A percentile compares a stretch with the other conserved stretches of the same genome.
Conservation (phyloP, 2,113 vertebrate species). For the Acanthochromis polyacanthus region DNA sequence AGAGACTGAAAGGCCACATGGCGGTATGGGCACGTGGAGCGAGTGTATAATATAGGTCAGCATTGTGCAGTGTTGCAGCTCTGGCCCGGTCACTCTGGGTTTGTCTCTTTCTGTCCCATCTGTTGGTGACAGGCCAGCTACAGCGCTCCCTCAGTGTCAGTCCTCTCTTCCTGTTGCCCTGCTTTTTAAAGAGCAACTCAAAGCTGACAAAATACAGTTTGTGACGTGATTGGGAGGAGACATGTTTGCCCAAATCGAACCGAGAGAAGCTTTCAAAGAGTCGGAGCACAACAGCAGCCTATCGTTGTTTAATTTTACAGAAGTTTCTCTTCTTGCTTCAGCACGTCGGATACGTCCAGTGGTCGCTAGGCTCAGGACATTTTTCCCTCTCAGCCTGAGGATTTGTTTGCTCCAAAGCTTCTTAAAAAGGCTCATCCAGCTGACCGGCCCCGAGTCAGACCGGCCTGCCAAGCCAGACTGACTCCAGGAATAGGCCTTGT, state of each 20-base stretch:
- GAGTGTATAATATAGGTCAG: slow-evolving; percentile 65
- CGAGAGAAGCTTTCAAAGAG: not conserved
- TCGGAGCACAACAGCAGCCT: too few species aligned
- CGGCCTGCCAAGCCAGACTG: slow-evolving; percentile 4
- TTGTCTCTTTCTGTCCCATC: slow-evolving; percentile 28
- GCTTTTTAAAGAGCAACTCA: slow-evolving; percentile 7
- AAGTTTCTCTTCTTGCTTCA: not conserved
- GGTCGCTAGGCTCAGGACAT: slow-evolving; percentile 20
- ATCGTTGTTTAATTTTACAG: not conserved
- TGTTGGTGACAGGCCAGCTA: slow-evolving; percentile 5
- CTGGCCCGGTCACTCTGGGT: slow-evolving; percentile 7
- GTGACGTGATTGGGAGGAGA: not conserved
- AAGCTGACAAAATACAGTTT: not conserved
- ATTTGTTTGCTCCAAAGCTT: slow-evolving; percentile 42
- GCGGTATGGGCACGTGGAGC: slow-evolving; percentile 13
- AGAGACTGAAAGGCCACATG: slow-evolving; percentile 54
- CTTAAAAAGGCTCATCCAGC: slow-evolving; percentile 46
- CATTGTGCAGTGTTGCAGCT: slow-evolving; percentile 35
- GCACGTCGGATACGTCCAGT: not conserved
- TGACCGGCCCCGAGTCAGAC: slow-evolving; percentile 15
- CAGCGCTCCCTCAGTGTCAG: slow-evolving; percentile 13
- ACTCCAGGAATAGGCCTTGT: slow-evolving; percentile 40
- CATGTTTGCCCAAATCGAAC: not conserved
- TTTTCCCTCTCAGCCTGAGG: slow-evolving; percentile 23
- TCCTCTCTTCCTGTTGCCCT: not conserved